Evolutionary conservation across 2,797 vertebrate genomes (phyloP).

Genomic region (Crocidura indochinensis): DNA sequence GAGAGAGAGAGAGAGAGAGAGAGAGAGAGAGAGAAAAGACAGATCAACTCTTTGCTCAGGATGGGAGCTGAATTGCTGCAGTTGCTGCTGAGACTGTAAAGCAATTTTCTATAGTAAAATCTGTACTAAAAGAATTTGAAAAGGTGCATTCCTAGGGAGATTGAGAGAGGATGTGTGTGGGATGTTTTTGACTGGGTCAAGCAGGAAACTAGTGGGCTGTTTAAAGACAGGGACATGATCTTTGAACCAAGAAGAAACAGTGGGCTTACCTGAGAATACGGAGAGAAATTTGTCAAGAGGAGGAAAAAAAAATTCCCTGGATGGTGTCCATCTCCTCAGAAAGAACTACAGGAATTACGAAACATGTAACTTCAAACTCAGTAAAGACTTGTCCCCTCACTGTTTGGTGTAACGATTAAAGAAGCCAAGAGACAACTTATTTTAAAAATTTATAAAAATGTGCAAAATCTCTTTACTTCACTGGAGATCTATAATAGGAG

Average conservation of each 20-base stretch:
- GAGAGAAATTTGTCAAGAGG: neutral
- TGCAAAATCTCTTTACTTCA: neutral
- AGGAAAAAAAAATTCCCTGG: neutral
- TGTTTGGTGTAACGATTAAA: neutral
- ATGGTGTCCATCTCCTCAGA: neutral
- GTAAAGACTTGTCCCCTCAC: neutral
- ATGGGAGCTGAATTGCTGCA: constrained; percentile 57
- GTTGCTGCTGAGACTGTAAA: constrained; percentile 60
- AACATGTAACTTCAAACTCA: neutral
- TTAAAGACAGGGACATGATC: constrained; percentile 1
- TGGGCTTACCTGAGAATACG: neutral
- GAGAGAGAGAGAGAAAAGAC: constrained; percentile 71
- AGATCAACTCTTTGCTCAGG: constrained; percentile 66
- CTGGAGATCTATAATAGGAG: neutral
- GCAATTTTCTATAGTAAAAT: constrained; percentile 78
- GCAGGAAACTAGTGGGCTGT: constrained; percentile 48
- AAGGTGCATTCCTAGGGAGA: constrained; percentile 59
- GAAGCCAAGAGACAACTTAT: neutral
- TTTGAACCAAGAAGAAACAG: constrained; percentile 59
- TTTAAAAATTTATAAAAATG: constrained; percentile 17
- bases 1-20: constrained; percentile 70
- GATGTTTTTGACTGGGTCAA: constrained; percentile 74
- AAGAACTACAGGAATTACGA: neutral
- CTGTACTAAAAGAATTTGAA: constrained; percentile 66
- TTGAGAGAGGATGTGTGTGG: constrained; percentile 44